phyloP scores from a whole-genome alignment of 2,797 vertebrate genomes.

The Erethizon dorsatum region DNA sequence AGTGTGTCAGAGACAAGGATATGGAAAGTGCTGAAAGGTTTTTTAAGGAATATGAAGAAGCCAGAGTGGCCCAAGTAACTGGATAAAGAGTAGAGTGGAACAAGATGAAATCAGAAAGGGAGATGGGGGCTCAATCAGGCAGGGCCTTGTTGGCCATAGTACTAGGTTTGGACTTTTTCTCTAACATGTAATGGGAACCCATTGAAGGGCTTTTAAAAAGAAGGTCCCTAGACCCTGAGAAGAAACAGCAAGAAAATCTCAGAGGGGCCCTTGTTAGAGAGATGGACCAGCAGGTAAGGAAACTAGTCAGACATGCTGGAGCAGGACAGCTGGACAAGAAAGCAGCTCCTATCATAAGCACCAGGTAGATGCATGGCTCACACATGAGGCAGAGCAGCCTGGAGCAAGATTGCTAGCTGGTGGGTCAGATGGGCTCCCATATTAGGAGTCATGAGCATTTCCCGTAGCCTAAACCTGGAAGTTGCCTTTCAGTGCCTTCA shows the following conservation, averaged over 20 bases:
- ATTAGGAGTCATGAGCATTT: not conserved
- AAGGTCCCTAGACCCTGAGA: not conserved
- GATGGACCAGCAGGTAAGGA: not conserved
- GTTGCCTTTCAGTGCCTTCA: not conserved
- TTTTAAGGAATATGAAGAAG: not conserved
- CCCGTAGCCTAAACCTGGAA: not conserved
- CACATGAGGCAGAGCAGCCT: not conserved
- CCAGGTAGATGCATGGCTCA: not conserved
- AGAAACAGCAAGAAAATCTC: not conserved
- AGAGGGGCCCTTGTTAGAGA: not conserved
- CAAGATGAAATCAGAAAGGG: not conserved
- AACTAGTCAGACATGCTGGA: not conserved
- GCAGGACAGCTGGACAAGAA: not conserved
- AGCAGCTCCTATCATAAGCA: not conserved
- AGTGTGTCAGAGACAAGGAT: not conserved
- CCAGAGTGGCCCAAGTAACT: too few species aligned
- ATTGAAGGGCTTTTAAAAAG: not conserved
- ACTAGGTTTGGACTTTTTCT: not conserved
- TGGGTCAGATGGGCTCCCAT: not conserved
- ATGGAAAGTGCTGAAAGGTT: not conserved
- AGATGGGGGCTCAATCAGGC: too few species aligned
- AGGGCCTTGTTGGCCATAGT: not conserved
- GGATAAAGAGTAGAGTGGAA: rapidly evolving
- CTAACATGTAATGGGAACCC: not conserved
- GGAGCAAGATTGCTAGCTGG: not conserved